phyloP scores from a whole-genome alignment of 2,797 vertebrate genomes.

The Micromesistius poutassou region DNA sequence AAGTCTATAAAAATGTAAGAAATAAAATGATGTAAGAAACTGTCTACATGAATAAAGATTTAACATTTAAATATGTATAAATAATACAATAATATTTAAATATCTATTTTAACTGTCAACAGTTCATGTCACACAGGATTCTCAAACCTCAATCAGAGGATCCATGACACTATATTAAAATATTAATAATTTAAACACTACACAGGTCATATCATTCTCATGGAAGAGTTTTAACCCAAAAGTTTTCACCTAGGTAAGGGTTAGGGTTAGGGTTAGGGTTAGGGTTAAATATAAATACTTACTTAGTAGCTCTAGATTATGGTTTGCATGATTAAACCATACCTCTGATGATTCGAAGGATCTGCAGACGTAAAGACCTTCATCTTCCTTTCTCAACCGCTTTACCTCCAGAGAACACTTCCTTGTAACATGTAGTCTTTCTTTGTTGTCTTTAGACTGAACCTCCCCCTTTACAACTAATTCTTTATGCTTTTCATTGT shows the following conservation, averaged over 20 bases:
- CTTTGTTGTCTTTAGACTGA: background rate
- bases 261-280: too few species aligned
- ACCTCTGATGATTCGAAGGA: background rate
- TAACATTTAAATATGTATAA: too few species aligned
- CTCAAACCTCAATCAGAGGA: background rate
- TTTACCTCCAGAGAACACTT: slow-evolving; percentile 41
- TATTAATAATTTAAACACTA: background rate
- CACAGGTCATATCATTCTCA: background rate
- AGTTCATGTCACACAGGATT: background rate
- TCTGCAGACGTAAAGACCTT: background rate
- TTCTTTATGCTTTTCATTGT: rapidly evolving
- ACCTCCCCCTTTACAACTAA: background rate
- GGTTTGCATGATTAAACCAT: rapidly evolving
- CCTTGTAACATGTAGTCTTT: slow-evolving; percentile 21
- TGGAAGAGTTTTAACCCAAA: too few species aligned
- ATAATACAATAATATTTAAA: too few species aligned
- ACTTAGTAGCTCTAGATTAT: slow-evolving; percentile 23
- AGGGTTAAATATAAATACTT: slow-evolving; percentile 23
- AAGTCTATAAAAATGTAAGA: too few species aligned
- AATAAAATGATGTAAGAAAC: background rate
- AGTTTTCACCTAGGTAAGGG: too few species aligned
- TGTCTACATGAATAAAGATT: background rate
- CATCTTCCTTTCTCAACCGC: background rate
- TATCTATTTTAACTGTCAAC: background rate
- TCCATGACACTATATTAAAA: background rate